Base-by-base conservation (phyloP, 37 sponge, comb jelly and placozoan species). In the Cliona cf. orientalis region DNA sequence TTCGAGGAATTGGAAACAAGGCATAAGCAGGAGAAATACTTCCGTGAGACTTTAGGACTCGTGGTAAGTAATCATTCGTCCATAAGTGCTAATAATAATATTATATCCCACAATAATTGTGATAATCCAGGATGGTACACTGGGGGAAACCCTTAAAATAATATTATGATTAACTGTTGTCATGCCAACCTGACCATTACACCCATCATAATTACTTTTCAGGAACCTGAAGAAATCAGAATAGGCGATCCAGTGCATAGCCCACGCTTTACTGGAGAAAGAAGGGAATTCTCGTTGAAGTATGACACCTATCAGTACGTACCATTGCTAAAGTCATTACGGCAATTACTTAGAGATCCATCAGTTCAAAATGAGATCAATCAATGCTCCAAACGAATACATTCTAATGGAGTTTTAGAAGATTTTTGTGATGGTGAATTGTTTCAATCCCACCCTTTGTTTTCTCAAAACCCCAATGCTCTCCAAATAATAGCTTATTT, bases 401-500 rank as follows among this genome's bases (percentile, higher is more conserved):
- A 38, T 76, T 32, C 74, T 12, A 66, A 78, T 70, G 73, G 63
- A 21, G 17, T 21, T 17, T 11, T 83, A 7, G 58, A 75, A 31
- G 78, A 84, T 75, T 76, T 65, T 69, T 84, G 85, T 57, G 76
- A 84, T 84, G 77, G 77, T 9, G 35, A 14, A 1, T 3, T 76
- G 4, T 58, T 84, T 55, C 3, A 49, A 1, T 46, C 46, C 25
- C 76, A 84, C 29, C 63, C 61, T 25, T 7, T 84, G 19, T 84
- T 84, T 53, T 25, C 4, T 22, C 36, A 84, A 64, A 56, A 75
- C 39, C 75, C 49, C n/a, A 23, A 32, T 35, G 72, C 83, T 22
- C 74, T 82, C 5, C 83, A 82, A 82, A 57, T 82, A 25, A 5
- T 82, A 40, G 75, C 84, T 35, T 84, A 84, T 57, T 84, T 76